A percentile compares a stretch with the other conserved stretches of the same genome.
These are phyloP conservation scores for Helicolenus hilgendorfi DNA, from an alignment of 2,797 vertebrate genomes.

Conservation along the genomic window DNA sequence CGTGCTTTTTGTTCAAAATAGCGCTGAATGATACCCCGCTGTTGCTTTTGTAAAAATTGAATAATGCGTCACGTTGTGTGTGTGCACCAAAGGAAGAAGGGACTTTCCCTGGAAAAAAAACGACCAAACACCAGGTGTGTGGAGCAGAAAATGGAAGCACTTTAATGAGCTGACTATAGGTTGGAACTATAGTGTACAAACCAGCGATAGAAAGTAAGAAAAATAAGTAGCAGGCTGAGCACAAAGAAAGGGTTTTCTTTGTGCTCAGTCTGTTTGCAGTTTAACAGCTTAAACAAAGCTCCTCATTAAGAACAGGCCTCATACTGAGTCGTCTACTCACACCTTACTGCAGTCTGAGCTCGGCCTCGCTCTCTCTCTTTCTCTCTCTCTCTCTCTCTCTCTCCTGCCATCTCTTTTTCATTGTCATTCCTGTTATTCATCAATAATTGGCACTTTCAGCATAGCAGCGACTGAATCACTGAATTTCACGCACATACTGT, in stretches of 20 bases:
- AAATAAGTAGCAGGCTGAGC: constrained; percentile 20
- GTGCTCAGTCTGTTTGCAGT: constrained; percentile 62
- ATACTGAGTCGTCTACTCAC: constrained; percentile 70
- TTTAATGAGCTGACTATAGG: constrained; percentile 3
- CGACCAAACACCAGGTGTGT: constrained; percentile 4
- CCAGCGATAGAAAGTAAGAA: not conserved
- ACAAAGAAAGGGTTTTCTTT: constrained; percentile 57
- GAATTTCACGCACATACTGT: constrained; percentile 28
- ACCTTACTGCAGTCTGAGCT: constrained; percentile 61
- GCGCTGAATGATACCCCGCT: not conserved
- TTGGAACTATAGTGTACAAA: constrained; percentile 7
- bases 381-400: constrained; percentile 5
- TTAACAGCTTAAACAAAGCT: constrained; percentile 76
- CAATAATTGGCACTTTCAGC: constrained; percentile 65
- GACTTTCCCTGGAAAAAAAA: not conserved
- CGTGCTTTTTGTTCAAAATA: not conserved
- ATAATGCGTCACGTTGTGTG: not conserved
- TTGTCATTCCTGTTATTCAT: constrained; percentile 64
- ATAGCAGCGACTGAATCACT: constrained; percentile 24
- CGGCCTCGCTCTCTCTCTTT: not conserved
- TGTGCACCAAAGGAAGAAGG: not conserved
- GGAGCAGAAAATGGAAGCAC: not conserved
- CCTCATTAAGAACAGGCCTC: constrained; percentile 77
- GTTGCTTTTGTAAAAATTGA: not conserved
- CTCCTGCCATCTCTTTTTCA: constrained; percentile 45